Evolutionary conservation across 2,888 invertebrate species (phyloP).

Genomic region (Meganola albula): DNA sequence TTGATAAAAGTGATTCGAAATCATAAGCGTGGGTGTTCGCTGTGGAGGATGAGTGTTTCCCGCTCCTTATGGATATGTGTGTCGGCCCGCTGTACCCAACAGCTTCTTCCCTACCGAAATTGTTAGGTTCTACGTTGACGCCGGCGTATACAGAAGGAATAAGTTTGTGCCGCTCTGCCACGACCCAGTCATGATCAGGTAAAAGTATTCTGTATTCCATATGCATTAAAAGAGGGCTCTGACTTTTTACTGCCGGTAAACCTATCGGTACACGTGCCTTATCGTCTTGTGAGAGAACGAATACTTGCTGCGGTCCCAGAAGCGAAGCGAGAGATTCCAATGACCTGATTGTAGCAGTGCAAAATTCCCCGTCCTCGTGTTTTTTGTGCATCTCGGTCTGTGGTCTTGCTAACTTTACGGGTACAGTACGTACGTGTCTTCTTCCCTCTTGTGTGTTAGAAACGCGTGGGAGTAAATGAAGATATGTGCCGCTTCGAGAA

Average conservation of each 20-base stretch:
- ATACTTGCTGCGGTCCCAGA: slow-evolving; percentile 23
- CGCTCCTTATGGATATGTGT: too few relatives aligned
- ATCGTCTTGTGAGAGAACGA: slow-evolving; percentile 21
- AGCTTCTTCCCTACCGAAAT: slow-evolving; percentile 24
- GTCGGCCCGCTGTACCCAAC: slow-evolving; percentile 45
- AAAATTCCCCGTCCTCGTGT: slow-evolving; percentile 21
- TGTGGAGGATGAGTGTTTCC: slow-evolving; percentile 24
- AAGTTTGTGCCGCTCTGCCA: slow-evolving; percentile 22
- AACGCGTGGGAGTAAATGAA: slow-evolving; percentile 16
- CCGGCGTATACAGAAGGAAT: slow-evolving; percentile 33
- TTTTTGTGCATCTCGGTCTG: slow-evolving; percentile 17
- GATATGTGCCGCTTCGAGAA: too few relatives aligned
- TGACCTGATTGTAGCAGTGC: slow-evolving; percentile 22
- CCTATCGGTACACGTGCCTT: slow-evolving; percentile 18
- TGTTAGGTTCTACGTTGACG: slow-evolving; percentile 21
- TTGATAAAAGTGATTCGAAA: slow-evolving; percentile 22
- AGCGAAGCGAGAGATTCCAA: slow-evolving; percentile 21
- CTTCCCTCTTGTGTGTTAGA: slow-evolving; percentile 20
- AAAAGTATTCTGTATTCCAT: slow-evolving; percentile 11
- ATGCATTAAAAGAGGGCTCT: slow-evolving; percentile 11
- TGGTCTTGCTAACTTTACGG: slow-evolving; percentile 17
- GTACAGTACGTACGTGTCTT: slow-evolving; percentile 17
- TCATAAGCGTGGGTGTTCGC: slow-evolving; percentile 25
- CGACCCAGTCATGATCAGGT: slow-evolving; percentile 21
- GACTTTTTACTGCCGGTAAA: slow-evolving; percentile 14